These are phyloP conservation scores for Malurus leucopterus DNA, from an alignment of 2,797 vertebrate genomes.

Conservation along the genomic window DNA sequence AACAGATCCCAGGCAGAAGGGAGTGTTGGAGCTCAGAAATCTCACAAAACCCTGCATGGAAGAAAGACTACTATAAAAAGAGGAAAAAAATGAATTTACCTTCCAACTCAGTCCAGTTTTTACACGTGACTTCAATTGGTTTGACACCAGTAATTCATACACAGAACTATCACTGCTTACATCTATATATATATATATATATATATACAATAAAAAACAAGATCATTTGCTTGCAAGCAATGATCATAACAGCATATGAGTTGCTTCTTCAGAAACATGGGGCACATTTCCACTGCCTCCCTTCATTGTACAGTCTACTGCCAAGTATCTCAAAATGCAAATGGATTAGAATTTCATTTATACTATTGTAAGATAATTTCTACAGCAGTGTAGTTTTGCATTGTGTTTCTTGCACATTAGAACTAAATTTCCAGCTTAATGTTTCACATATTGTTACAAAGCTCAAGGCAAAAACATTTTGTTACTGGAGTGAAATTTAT, in stretches of 20 bases:
- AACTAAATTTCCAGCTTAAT: not conserved
- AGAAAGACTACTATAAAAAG: not conserved
- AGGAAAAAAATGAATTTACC: not conserved
- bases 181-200: accelerated
- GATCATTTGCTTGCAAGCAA: not conserved
- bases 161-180: not conserved
- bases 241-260: not conserved
- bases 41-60: not conserved
- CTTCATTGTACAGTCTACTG: not conserved
- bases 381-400: not conserved
- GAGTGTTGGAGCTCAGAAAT: not conserved
- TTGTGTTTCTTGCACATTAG: not conserved
- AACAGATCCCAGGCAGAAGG: not conserved
- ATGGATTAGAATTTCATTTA: not conserved
- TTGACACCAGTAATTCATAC: not conserved
- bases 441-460: not conserved
- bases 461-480: not conserved
- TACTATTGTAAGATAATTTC: not conserved
- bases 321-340: not conserved
- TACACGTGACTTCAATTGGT: not conserved
- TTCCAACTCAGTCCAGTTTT: not conserved
- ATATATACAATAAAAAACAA: not conserved
- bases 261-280: not conserved
- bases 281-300: not conserved
- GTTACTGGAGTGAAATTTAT: not conserved